Evolutionary conservation across 1,140 invertebrate genomes (phyloP).

Genomic region (Acromyrmex heyeri): DNA sequence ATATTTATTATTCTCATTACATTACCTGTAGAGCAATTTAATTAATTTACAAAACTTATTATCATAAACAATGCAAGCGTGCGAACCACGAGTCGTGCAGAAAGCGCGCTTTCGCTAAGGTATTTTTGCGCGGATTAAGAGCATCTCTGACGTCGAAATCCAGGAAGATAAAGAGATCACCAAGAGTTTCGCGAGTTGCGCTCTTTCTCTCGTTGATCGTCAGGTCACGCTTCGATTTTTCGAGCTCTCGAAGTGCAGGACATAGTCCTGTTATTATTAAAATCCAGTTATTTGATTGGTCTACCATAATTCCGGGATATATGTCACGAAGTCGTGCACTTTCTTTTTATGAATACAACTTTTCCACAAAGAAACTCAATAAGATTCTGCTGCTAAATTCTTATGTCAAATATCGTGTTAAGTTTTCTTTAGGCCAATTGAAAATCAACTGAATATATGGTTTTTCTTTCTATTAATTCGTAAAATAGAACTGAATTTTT

Average conservation of each 20-base stretch:
- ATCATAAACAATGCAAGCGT: neutral
- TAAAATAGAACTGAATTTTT: constrained; percentile 15
- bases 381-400: neutral
- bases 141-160: constrained; percentile 30
- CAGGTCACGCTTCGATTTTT: constrained; percentile 49
- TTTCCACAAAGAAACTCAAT: neutral
- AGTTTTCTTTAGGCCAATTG: neutral
- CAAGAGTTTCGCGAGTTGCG: constrained; percentile 58
- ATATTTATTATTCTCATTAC: constrained; percentile 18
- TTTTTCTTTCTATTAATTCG: neutral
- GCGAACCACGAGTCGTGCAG: constrained; percentile 6
- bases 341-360: neutral
- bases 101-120: constrained; percentile 39
- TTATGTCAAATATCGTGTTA: neutral
- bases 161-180: constrained; percentile 69
- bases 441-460: neutral
- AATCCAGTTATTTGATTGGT: neutral
- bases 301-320: neutral
- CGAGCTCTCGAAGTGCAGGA: neutral
- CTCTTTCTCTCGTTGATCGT: constrained; percentile 40
- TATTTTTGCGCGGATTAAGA: constrained; percentile 46
- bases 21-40: constrained; percentile 12
- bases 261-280: neutral
- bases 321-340: neutral
- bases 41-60: constrained; percentile 17